Evolutionary conservation across 2,113 vertebrate species (phyloP).

Genomic region (Epinephelus lanceolatus): DNA sequence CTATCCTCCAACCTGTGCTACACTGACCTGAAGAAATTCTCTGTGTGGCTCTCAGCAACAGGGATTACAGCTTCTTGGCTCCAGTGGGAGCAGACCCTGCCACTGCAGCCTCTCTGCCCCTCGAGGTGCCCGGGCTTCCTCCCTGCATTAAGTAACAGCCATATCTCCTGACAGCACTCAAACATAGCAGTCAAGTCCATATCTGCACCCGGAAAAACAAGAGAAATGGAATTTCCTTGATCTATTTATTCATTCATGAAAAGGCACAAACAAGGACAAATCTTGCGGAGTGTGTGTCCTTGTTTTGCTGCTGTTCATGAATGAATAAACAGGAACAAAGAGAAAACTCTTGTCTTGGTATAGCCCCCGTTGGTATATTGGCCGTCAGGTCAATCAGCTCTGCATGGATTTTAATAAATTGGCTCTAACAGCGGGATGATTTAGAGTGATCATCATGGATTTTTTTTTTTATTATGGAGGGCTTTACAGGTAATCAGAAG

Average conservation of each 20-base stretch:
- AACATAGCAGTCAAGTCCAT: conserved; percentile 49
- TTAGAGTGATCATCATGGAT: conserved; percentile 15
- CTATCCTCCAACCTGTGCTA: conserved; percentile 41
- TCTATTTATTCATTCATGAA: conserved; percentile 78
- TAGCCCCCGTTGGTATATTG: neutral
- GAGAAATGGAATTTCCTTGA: conserved; percentile 63
- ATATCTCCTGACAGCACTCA: conserved; percentile 42
- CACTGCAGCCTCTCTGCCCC: conserved; percentile 17
- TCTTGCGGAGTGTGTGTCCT: conserved; percentile 56
- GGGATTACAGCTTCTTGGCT: conserved; percentile 40
- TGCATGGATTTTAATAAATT: conserved; percentile 56
- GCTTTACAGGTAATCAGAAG: conserved; percentile 36
- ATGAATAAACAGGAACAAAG: conserved; percentile 74
- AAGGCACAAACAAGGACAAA: conserved; percentile 78
- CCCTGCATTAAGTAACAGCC: conserved; percentile 45
- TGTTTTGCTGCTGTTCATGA: conserved; percentile 69
- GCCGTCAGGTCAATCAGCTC: conserved; percentile 51
- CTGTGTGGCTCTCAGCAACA: conserved; percentile 24
- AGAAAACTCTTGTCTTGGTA: conserved; percentile 44
- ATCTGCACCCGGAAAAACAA: conserved; percentile 17
- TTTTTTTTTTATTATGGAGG: neutral
- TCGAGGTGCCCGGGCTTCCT: conserved; percentile 9
- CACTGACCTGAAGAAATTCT: conserved; percentile 60
- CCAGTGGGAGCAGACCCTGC: conserved; percentile 18
- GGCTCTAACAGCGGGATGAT: conserved; percentile 14